Percentiles rank a stretch among this genome's conserved stretches.
Conservation (phyloP, 2,797 vertebrate genomes). For the Gadopsis marmoratus region DNA sequence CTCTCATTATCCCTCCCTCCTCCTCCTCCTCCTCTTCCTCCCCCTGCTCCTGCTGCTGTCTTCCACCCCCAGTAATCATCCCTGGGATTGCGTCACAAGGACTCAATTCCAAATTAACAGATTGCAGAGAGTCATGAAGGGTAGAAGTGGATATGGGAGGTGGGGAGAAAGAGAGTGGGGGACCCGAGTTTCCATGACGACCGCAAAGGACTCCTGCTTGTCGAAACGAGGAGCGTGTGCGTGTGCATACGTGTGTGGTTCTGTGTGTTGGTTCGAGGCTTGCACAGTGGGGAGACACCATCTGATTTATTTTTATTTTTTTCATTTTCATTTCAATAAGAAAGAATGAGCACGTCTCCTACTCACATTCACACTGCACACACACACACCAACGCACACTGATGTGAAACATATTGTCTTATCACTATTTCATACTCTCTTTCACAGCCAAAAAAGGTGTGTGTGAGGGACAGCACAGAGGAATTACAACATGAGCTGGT, state of each 20-base stretch:
- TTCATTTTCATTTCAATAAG: slow-evolving; percentile 33
- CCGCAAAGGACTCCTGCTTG: slow-evolving; percentile 76
- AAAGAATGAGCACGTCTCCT: slow-evolving; percentile 18
- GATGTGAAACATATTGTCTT: slow-evolving; percentile 57
- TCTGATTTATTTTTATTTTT: slow-evolving; percentile 10
- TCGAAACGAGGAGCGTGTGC: slow-evolving; percentile 40
- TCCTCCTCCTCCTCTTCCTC: background rate
- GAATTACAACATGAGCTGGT: slow-evolving; percentile 16
- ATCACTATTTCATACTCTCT: slow-evolving; percentile 32
- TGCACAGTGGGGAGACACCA: slow-evolving; percentile 65
- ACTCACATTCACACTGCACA: slow-evolving; percentile 14
- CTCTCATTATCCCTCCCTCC: background rate
- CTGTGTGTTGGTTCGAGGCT: slow-evolving; percentile 44
- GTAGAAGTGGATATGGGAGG: slow-evolving; percentile 60
- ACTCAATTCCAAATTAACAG: slow-evolving; percentile 79
- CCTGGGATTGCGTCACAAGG: slow-evolving; percentile 58
- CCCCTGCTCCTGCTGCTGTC: slow-evolving; percentile 20
- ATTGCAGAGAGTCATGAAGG: slow-evolving; percentile 76
- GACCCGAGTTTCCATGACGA: slow-evolving; percentile 81
- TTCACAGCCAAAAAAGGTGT: slow-evolving; percentile 55
- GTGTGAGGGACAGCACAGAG: slow-evolving; percentile 17
- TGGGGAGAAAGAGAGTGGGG: slow-evolving; percentile 9
- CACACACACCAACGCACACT: slow-evolving; percentile 33
- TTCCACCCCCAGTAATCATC: slow-evolving; percentile 49
- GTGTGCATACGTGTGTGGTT: background rate